A percentile compares a stretch with the other conserved stretches of the same genome.
These are phyloP conservation scores for Ferdinandea cuprea DNA, from an alignment of 2,888 invertebrate species.

Conservation along the genomic window DNA sequence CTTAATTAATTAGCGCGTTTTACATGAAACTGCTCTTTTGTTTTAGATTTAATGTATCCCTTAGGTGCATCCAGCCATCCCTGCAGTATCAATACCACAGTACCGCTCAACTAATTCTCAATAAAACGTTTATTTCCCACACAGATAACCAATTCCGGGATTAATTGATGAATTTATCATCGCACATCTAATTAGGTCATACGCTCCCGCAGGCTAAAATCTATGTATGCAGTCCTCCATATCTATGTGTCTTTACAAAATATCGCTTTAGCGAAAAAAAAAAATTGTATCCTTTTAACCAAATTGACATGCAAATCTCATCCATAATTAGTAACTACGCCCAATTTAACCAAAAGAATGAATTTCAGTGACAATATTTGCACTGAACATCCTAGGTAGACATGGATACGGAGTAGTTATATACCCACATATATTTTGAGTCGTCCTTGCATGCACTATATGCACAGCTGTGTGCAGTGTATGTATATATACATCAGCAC, in stretches of 20 bases:
- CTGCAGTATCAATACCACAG: neutral
- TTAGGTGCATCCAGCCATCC: neutral
- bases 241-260: neutral
- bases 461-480: neutral
- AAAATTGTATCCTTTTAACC: neutral
- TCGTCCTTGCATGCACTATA: neutral
- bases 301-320: neutral
- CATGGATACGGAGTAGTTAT: too few relatives aligned
- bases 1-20: conserved; percentile 17
- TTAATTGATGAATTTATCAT: conserved; percentile 51
- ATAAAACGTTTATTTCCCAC: neutral
- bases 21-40: conserved; percentile 5
- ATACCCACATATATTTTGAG: too few relatives aligned
- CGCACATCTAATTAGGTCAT: conserved; percentile 41
- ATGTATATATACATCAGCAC: neutral
- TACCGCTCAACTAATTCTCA: conserved; percentile 3
- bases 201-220: conserved; percentile 34
- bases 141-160: conserved; percentile 17
- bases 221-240: neutral
- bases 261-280: neutral
- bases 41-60: conserved; percentile 14
- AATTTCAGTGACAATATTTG: conserved; percentile 1
- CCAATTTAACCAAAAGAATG: conserved; percentile 7
- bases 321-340: neutral
- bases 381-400: neutral